These are phyloP conservation scores for Dendrolimus punctatus DNA, from an alignment of 1,140 invertebrate genomes.

Conservation along the genomic window DNA sequence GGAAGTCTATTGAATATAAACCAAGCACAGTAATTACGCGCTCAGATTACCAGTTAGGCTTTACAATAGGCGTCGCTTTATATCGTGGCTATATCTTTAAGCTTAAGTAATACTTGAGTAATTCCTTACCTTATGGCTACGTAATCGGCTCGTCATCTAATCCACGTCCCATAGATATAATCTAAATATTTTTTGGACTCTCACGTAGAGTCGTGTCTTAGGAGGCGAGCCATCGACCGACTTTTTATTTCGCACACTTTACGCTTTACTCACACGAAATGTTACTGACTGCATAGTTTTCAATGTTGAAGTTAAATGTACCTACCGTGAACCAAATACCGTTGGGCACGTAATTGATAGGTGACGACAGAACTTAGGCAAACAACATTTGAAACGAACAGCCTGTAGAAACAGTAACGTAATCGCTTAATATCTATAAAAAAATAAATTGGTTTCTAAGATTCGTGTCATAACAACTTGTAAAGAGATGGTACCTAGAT, in stretches of 20 bases:
- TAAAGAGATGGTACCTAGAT: not conserved
- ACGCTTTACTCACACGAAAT: slow-evolving; percentile 31
- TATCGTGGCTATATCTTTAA: slow-evolving; percentile 7
- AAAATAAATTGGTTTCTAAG: slow-evolving; percentile 13
- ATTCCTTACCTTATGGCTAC: slow-evolving; percentile 19
- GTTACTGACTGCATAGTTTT: slow-evolving; percentile 18
- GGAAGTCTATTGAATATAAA: slow-evolving; percentile 1
- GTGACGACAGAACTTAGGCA: slow-evolving; percentile 46
- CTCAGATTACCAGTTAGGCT: slow-evolving; percentile 5
- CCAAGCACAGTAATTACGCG: not conserved
- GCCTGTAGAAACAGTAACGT: slow-evolving; percentile 20
- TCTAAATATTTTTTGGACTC: slow-evolving; percentile 13
- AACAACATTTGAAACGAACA: slow-evolving; percentile 29
- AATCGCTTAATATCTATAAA: slow-evolving; percentile 21
- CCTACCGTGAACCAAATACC: slow-evolving; percentile 35
- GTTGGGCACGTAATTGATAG: slow-evolving; percentile 40
- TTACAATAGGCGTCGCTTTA: slow-evolving; percentile 10
- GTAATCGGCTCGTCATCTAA: slow-evolving; percentile 15
- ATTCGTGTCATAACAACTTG: slow-evolving; percentile 11
- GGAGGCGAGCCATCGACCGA: slow-evolving; percentile 23
- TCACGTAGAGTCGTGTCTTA: slow-evolving; percentile 19
- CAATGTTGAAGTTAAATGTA: slow-evolving; percentile 30
- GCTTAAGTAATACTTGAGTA: slow-evolving; percentile 12
- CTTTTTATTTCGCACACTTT: slow-evolving; percentile 33
- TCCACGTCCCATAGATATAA: slow-evolving; percentile 15